A percentile compares a stretch with the other conserved stretches of the same genome.
Evolutionary conservation across 2,797 vertebrate species (phyloP).

Genomic region (Hipposideros larvatus): DNA sequence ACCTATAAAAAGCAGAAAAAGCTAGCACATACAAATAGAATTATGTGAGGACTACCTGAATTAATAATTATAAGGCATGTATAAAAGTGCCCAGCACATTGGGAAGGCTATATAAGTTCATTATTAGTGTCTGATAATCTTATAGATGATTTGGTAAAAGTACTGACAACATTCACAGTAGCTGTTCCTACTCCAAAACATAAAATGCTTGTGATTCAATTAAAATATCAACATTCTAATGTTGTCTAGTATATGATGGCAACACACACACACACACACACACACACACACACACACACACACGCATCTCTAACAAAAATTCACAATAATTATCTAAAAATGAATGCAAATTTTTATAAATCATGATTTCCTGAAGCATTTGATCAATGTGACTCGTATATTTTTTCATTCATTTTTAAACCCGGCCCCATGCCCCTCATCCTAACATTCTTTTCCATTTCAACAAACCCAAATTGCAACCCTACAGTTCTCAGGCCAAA

Average conservation of each 20-base stretch:
- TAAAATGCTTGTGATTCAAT: not conserved
- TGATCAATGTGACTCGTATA: not conserved
- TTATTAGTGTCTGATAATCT: not conserved
- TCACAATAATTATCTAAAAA: not conserved
- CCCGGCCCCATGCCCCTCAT: fast-evolving
- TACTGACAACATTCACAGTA: not conserved
- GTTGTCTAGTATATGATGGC: not conserved
- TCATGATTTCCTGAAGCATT: not conserved
- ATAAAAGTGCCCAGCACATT: too few species aligned
- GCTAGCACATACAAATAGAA: not conserved
- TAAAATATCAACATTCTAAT: not conserved
- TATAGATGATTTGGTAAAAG: not conserved
- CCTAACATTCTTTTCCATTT: not conserved
- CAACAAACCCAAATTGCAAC: not conserved
- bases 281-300: not conserved
- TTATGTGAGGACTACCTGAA: not conserved
- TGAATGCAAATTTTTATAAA: not conserved
- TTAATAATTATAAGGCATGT: not conserved
- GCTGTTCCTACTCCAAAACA: not conserved
- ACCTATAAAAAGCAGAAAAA: not conserved
- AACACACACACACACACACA: not conserved
- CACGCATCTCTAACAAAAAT: not conserved
- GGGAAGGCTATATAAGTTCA: not conserved
- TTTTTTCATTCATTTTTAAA: not conserved
- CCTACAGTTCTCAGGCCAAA: not conserved